Evolutionary conservation across 2,888 invertebrate genomes (phyloP).

Genomic region (Dione juno): DNA sequence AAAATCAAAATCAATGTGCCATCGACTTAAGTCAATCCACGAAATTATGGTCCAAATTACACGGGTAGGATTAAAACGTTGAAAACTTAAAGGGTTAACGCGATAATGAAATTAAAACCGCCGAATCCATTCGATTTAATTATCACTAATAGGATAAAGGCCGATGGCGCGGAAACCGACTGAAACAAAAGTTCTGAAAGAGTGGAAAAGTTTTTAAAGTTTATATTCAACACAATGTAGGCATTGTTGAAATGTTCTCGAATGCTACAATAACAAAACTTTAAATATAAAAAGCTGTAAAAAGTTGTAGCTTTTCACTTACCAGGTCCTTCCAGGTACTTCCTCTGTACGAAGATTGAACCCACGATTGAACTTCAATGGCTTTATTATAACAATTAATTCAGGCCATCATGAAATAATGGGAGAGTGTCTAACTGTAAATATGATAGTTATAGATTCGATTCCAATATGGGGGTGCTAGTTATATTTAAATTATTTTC

Average conservation of each 20-base stretch:
- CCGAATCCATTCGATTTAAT: constrained; percentile 68
- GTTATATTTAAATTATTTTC: too few species aligned
- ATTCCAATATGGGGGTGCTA: too few species aligned
- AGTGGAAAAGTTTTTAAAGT: constrained; percentile 48
- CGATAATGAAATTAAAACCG: constrained; percentile 65
- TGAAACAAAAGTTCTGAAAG: constrained; percentile 57
- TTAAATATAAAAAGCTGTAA: not conserved
- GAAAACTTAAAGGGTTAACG: constrained; percentile 54
- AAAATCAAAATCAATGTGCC: constrained; percentile 38
- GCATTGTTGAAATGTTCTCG: constrained; percentile 24
- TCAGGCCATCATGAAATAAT: too few species aligned
- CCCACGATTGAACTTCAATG: too few species aligned
- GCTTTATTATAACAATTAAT: too few species aligned
- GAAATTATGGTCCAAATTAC: constrained; percentile 34
- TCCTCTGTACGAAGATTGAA: too few species aligned
- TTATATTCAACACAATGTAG: constrained; percentile 20
- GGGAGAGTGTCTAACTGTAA: too few species aligned
- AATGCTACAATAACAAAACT: not conserved
- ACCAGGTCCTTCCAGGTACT: too few species aligned
- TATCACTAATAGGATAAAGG: constrained; percentile 71
- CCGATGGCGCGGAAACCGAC: constrained; percentile 66
- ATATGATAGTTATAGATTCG: too few species aligned
- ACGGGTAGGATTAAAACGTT: constrained; percentile 48
- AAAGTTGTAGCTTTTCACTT: not conserved
- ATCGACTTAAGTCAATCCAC: constrained; percentile 40